Conservation (phyloP, 2,113 vertebrate species). For the Arizona elegans region DNA sequence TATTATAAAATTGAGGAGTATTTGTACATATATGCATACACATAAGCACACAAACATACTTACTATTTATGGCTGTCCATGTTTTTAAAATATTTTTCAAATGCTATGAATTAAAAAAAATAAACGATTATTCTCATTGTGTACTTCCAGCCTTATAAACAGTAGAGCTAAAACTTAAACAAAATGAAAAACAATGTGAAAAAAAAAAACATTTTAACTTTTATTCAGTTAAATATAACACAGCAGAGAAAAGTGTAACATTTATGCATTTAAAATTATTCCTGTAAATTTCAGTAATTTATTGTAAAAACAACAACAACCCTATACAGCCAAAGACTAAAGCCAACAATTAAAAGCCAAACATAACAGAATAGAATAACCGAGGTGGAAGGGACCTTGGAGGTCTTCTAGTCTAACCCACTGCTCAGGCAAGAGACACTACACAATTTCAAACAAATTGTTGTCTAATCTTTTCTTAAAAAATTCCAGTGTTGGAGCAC, state of each 20-base stretch:
- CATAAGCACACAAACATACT: slow-evolving; percentile 42
- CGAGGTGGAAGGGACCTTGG: background rate
- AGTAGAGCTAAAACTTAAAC: background rate
- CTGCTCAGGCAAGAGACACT: background rate
- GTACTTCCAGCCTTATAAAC: background rate
- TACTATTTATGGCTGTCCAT: slow-evolving; percentile 81
- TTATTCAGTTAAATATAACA: background rate
- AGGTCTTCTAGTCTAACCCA: background rate
- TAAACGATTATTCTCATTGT: background rate
- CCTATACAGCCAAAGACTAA: background rate
- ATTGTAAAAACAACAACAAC: background rate
- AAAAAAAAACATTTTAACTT: background rate
- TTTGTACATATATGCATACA: background rate
- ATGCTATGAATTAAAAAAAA: slow-evolving; percentile 55
- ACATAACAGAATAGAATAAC: background rate
- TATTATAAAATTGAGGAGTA: background rate
- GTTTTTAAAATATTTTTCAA: slow-evolving; percentile 55
- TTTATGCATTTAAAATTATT: background rate
- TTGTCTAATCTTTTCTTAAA: background rate
- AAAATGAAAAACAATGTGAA: background rate
- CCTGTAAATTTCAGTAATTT: background rate
- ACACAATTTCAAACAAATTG: background rate
- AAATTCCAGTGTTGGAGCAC: background rate
- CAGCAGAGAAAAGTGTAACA: background rate
- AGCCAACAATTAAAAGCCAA: background rate